phyloP scores from a whole-genome alignment of 2,888 invertebrate genomes.

The Chouioia cunea region DNA sequence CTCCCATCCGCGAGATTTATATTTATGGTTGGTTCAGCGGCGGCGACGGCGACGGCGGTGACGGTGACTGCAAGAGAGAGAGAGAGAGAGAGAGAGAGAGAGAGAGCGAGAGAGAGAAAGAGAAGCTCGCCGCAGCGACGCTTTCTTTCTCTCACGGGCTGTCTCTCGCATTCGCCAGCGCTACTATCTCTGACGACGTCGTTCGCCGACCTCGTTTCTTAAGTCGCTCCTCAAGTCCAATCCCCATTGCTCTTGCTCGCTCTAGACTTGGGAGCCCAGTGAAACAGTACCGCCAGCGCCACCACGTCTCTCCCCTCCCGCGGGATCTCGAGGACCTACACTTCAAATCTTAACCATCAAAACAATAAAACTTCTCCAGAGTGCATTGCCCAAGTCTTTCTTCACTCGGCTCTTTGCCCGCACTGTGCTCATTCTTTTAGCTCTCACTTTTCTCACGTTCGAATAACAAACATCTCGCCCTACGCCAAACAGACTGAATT shows the following conservation, averaged over 20 bases:
- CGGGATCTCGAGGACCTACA: conserved; percentile 19
- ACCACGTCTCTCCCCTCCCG: neutral
- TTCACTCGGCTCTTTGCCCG: neutral
- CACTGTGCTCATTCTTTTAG: no score
- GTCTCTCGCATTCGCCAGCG: neutral
- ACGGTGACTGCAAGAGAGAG: conserved; percentile 38
- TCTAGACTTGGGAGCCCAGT: conserved; percentile 15
- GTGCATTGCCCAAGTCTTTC: neutral
- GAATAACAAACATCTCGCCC: no score
- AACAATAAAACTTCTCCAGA: conserved; percentile 26
- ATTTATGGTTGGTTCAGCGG: conserved; percentile 52
- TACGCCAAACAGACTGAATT: no score
- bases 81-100: conserved; percentile 49
- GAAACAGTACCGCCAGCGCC: neutral
- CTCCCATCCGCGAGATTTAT: conserved; percentile 56
- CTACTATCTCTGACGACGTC: conserved; percentile 45
- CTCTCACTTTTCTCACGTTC: conserved; percentile 18
- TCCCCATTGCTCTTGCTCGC: conserved; percentile 44
- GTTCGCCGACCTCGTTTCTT: conserved; percentile 46
- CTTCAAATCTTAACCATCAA: conserved; percentile 33
- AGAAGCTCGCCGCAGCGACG: conserved; percentile 47
- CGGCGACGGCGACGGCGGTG: neutral
- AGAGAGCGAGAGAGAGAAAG: conserved; percentile 42
- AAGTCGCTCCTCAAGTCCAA: conserved; percentile 45
- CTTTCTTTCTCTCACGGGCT: conserved; percentile 20